phyloP scores from a whole-genome alignment of 92 coral and sea anemone genomes.

The Phenganax subtilis region DNA sequence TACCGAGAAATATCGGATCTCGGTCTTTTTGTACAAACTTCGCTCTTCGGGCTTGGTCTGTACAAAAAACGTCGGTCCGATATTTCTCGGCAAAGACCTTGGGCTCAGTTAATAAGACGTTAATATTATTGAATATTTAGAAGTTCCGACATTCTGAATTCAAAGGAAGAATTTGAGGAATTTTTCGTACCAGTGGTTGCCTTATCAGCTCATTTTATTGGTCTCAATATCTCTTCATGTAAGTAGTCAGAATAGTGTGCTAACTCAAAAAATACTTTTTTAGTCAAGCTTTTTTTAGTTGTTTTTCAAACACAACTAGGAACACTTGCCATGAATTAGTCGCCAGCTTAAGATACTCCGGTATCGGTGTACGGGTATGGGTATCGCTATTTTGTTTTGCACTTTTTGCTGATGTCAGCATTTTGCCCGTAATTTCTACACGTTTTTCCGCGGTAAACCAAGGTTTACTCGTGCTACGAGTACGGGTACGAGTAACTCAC shows the following conservation, averaged over 20 bases:
- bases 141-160: constrained; percentile 58
- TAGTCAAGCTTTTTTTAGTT: too few species aligned
- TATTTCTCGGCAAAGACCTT: background rate
- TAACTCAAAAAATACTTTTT: background rate
- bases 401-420: too few species aligned
- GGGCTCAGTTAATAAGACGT: background rate
- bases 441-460: background rate
- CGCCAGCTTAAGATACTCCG: too few species aligned
- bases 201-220: constrained; percentile 85
- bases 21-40: too few species aligned
- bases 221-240: constrained; percentile 77
- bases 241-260: constrained; percentile 37
- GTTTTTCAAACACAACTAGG: too few species aligned
- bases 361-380: too few species aligned
- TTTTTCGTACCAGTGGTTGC: constrained; percentile 77
- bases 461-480: background rate
- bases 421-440: background rate
- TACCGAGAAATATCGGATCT: too few species aligned
- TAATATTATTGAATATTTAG: constrained; percentile 34
- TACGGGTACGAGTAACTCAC: background rate
- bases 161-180: constrained; percentile 59
- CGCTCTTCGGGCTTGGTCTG: too few species aligned
- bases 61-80: background rate
- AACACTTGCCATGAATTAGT: too few species aligned
- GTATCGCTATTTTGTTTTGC: too few species aligned